Conservation (phyloP, 2,797 vertebrate genomes). For the Eospalax fontanierii region DNA sequence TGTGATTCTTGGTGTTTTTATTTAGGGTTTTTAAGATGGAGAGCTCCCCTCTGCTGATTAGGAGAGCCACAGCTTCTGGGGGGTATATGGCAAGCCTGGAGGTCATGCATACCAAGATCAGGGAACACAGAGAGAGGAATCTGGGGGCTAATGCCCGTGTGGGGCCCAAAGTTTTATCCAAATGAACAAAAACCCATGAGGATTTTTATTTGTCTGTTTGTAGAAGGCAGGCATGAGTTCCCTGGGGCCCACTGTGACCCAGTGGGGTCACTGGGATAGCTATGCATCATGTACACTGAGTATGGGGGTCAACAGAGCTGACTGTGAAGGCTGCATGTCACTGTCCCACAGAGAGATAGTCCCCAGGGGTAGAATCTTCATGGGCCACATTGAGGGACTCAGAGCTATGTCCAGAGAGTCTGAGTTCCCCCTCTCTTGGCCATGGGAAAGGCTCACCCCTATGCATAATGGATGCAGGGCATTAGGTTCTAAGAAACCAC, state of each 20-base stretch:
- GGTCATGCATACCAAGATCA: background rate
- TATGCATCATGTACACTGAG: background rate
- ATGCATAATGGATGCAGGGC: background rate
- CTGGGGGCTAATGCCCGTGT: background rate
- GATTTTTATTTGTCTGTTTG: background rate
- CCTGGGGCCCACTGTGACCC: background rate
- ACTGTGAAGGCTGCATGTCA: too few species aligned
- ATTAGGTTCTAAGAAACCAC: background rate
- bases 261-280: background rate
- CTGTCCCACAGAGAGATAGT: background rate
- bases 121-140: background rate
- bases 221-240: background rate
- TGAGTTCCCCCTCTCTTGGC: background rate
- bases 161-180: background rate
- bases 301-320: background rate
- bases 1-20: background rate
- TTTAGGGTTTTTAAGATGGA: background rate
- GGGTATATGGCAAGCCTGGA: background rate
- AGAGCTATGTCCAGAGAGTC: background rate
- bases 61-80: background rate
- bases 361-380: background rate
- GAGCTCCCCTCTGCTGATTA: background rate
- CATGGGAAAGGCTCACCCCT: background rate
- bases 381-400: background rate
- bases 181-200: background rate